phyloP scores from a whole-genome alignment of 2,888 invertebrate species.

The Thysanoteuthis rhombus region DNA sequence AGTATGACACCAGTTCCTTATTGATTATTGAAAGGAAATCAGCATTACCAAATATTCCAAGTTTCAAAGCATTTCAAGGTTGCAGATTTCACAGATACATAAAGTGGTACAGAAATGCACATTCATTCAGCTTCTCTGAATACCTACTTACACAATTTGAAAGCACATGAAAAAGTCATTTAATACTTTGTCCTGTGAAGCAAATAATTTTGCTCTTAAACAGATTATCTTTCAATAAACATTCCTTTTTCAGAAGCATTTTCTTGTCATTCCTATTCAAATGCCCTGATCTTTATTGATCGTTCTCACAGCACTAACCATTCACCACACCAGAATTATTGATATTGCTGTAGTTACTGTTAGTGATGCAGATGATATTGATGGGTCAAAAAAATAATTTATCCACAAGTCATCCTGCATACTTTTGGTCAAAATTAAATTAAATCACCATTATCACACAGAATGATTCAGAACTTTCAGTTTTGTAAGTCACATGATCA shows the following conservation, averaged over 20 bases:
- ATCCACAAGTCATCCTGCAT: too few relatives aligned
- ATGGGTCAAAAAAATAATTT: too few relatives aligned
- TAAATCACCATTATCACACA: too few relatives aligned
- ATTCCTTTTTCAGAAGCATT: background rate
- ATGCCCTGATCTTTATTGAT: background rate
- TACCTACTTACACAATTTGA: background rate
- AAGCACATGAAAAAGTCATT: background rate
- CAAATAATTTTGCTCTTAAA: background rate
- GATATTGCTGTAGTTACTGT: too few relatives aligned
- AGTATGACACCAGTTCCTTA: too few relatives aligned
- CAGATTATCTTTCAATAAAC: background rate
- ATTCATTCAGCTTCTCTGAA: background rate
- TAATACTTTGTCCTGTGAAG: background rate
- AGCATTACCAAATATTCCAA: too few relatives aligned
- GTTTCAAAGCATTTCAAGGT: background rate
- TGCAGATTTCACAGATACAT: background rate
- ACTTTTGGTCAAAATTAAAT: too few relatives aligned
- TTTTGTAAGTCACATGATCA: too few relatives aligned
- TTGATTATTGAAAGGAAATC: too few relatives aligned
- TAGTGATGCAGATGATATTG: too few relatives aligned
- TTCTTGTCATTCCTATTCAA: background rate
- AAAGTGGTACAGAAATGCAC: background rate
- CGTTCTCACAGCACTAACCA: background rate
- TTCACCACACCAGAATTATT: background rate
- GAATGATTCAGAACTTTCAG: too few relatives aligned